Evolutionary conservation across 2,797 vertebrate species (phyloP), one percentile per base, ranked within the genome.

Genomic region (Monodelphis domestica): DNA sequence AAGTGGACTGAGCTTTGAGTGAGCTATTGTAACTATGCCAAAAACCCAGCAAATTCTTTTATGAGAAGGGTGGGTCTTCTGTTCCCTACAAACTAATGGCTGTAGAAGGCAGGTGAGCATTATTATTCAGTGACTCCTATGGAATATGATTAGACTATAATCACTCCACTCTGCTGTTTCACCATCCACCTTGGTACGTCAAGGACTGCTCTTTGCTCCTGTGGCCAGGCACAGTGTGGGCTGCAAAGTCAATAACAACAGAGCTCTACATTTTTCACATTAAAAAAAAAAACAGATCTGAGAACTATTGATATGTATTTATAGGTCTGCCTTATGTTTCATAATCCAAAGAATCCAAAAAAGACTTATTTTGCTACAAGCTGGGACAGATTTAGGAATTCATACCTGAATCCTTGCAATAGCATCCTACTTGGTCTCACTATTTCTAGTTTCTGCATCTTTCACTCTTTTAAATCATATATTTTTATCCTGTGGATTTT

Each of bases 1-100:
- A 54, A 30, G 57, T 3, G 38, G 10, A 78, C 91, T 26, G 91
- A 94, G 59, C 54, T 96, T 97, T 59, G 92, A 95, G 54, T 51
- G 33, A n/a, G 6, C 59, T 92, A 53, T 63, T 57, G 3, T 26
- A 53, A 63, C n/a, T 21, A 15, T 93, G 87, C 53, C 38, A 70
- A 51, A 54, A 88, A 59, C 63, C 15, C 53, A 88, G 28, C 59
- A 93, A 78, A 9, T 84, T 2, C 93, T 9, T 52, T 63, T 50
- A 11, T 53, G 70, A 88, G 87, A 12, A 57, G 38, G 53, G 14
- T 54, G 90, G 29, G 53, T 50, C 24, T 94, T 54, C 92, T 21
- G 78, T 89, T 87, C 54, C 26, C 21, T 92, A 53, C 52, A 9
- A 26, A 84, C 87, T 90, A 56, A 54, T 94, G 50, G 17, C 33